Evolutionary conservation across 2,888 invertebrate species (phyloP), one percentile per base, ranked within the genome.

Genomic region (Drosophila mercatorum): DNA sequence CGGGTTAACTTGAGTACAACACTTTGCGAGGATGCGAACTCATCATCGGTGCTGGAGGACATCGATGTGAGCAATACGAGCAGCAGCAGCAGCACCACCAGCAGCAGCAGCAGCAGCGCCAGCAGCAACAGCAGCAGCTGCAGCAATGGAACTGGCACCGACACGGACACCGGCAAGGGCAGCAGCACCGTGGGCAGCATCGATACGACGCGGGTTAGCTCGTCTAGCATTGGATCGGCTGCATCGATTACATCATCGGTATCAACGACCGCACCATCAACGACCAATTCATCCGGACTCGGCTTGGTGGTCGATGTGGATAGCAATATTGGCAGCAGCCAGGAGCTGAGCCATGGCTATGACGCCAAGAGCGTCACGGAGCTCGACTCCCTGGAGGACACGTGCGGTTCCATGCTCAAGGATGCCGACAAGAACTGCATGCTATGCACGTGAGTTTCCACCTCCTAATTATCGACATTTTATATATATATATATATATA

Each of bases 361-460:
- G 92, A 92, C 56, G 80, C 80, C 41, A 91, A 91, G 43, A 91
- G 91, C 31, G 88, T 85, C 41, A 88, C 78, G 43, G 91, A 92
- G 69, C 85, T 92, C 70, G 92, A 92, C 76, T 91, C 92, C 26
- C 86, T 93, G 70, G 93, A 93, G 77, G 93, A 93, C 80, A 83
- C 92, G 46, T 91, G 92, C 52, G 79, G 78, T 62, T 89, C 92
- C 34, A 70, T 74, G 78, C 63, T 81, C 11, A 86, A 86, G 57
- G 93, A 92, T 81, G 91, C 89, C 59, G 92, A 95, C 81, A 95
- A 94, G 92, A 94, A 94, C 91, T 95, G 95, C 93, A 95, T 94
- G 92, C 94, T 95, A 87, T 95, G 95, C 95, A 94, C 94, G 95
- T 95, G 89, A 94, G 22, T 22, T 22, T 22, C 22, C 22, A 22